phyloP scores from a whole-genome alignment of 2,797 vertebrate genomes.

The Spatula versicolor region DNA sequence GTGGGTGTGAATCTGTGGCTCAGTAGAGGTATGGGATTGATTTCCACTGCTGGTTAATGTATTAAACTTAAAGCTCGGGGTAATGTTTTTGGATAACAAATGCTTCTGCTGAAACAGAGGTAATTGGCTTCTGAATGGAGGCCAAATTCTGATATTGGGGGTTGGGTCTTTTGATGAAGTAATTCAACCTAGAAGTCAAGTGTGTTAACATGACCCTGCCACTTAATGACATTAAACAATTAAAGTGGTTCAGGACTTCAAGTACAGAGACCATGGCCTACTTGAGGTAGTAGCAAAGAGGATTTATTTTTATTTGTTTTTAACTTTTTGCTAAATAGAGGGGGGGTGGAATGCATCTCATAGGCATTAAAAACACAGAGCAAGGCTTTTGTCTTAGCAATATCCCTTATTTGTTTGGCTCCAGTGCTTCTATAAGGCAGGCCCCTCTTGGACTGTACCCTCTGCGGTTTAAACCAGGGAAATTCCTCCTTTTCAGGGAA shows the following conservation, averaged over 20 bases:
- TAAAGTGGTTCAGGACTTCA: neutral
- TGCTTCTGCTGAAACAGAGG: neutral
- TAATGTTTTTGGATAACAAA: neutral
- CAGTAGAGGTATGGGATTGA: neutral
- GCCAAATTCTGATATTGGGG: neutral
- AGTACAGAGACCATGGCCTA: neutral
- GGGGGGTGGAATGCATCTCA: neutral
- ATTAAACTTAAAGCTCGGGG: neutral
- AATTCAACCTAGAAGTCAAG: neutral
- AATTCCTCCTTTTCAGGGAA: constrained; percentile 22
- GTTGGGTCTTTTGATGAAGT: neutral
- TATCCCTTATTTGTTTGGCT: neutral
- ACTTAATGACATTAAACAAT: neutral
- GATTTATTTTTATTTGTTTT: constrained; percentile 39
- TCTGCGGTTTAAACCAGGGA: neutral
- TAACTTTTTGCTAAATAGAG: constrained; percentile 37
- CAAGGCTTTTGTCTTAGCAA: neutral
- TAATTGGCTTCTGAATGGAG: neutral
- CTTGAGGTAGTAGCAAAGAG: constrained; percentile 14
- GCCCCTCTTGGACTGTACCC: neutral
- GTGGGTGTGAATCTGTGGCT: neutral
- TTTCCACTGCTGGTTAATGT: neutral
- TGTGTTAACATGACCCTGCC: neutral
- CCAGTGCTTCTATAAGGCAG: neutral
- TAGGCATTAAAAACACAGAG: neutral